Base-by-base conservation (phyloP, 1,140 invertebrate genomes). In the Caenorhabditis elegans region DNA sequence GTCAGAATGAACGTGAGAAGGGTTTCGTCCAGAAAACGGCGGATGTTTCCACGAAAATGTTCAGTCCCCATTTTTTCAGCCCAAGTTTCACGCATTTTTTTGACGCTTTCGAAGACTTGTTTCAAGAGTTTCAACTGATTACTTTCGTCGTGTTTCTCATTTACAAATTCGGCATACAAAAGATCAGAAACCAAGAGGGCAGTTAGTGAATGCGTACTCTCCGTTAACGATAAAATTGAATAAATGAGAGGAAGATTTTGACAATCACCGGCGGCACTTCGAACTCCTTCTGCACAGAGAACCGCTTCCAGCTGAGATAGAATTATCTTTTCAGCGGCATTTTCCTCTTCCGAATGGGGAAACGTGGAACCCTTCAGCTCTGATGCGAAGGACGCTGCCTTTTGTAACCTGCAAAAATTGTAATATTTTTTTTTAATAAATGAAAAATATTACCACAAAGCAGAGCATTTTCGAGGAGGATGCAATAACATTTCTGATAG, bases 1-100 rank as follows among this genome's bases (percentile, higher is more conserved):
- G 79, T 82, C 22, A 84, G 55, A 13, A 78, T 24, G 34, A 84
- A 81, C 11, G 83, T 84, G 36, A 84, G 83, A 28, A 84, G 79
- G 10, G 65, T 77, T 19, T 82, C 47, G 46, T 84, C 83, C 2
- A 84, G 80, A 36, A 84, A 84, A 19, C 6, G 10, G 10, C 31
- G 39, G 10, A 81, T 10, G 13, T 70, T 43, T 13, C 51, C 55
- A 6, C 13, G 11, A 13, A 70, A 83, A 24, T 49, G 76, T 5
- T 70, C 17, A 6, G 10, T 22, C 5, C 49, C 82, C 5, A 83
- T 22, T 6, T 19, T 36, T 22, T 78, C 36, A 10, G 24, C 43
- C 82, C 82, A 83, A 34, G 28, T 31, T 3, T 49, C n/a, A 6
- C 82, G 82, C 43, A 79, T 75, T 48, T 83, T 31, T 24, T 36